A percentile compares a stretch with the other conserved stretches of the same genome.
phyloP scores from a whole-genome alignment of 2,888 invertebrate genomes.

The Dryomyza anilis region DNA sequence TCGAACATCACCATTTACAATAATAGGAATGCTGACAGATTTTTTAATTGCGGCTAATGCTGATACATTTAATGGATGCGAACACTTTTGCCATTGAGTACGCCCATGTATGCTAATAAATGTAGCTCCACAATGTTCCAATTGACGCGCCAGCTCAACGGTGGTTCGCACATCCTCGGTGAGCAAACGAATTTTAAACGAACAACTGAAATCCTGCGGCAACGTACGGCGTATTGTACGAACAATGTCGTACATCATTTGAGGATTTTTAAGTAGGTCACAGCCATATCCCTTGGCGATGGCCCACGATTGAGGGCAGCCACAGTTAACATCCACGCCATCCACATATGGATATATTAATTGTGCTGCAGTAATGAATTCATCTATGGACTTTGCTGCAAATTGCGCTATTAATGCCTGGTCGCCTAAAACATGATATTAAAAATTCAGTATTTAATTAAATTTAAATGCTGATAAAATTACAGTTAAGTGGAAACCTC shows the following conservation, averaged over 20 bases:
- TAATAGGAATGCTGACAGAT: conserved; percentile 75
- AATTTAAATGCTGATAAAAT: no score
- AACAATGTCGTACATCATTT: conserved; percentile 81
- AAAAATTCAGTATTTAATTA: no score
- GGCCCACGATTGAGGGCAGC: conserved; percentile 97
- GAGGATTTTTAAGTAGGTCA: conserved; percentile 80
- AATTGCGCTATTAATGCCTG: conserved; percentile 91
- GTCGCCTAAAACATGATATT: no score
- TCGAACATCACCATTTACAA: conserved; percentile 92
- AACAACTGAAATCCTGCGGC: conserved; percentile 77
- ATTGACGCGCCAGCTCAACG: conserved; percentile 76
- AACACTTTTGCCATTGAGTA: conserved; percentile 77
- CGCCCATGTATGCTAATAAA: conserved; percentile 92
- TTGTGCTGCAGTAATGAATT: conserved; percentile 85
- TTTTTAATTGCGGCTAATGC: conserved; percentile 73
- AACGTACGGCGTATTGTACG: conserved; percentile 75
- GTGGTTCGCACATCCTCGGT: conserved; percentile 65
- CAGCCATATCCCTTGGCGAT: conserved; percentile 89
- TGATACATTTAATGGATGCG: conserved; percentile 73
- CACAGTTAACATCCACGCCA: conserved; percentile 96
- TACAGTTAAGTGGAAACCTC: no score
- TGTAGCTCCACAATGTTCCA: conserved; percentile 85
- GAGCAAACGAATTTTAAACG: conserved; percentile 85
- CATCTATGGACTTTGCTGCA: conserved; percentile 83
- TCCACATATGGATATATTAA: conserved; percentile 83